Conservation (phyloP, 1,140 invertebrate genomes). For the Zaprionus gabonicus region DNA sequence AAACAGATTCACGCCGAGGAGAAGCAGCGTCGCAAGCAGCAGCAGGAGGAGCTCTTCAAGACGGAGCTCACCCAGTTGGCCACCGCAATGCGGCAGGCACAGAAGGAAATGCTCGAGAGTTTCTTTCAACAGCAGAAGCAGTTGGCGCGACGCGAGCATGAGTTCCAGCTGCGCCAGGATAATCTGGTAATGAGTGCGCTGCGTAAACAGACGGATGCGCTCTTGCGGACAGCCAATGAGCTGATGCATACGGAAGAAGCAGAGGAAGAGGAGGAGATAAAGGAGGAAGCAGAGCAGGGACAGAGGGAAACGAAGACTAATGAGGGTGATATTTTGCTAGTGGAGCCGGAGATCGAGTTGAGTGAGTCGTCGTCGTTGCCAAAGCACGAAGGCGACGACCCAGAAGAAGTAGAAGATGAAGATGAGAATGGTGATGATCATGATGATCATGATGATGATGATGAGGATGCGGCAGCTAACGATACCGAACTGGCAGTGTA, state of each 20-base stretch:
- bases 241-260: slow-evolving; percentile 19
- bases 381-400: slow-evolving; percentile 8
- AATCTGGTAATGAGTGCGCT: slow-evolving; percentile 64
- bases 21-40: slow-evolving; percentile 37
- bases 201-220: slow-evolving; percentile 62
- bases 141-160: slow-evolving; percentile 68
- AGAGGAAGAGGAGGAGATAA: background rate
- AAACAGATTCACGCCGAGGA: slow-evolving; percentile 40
- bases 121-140: slow-evolving; percentile 75
- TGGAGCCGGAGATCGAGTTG: slow-evolving; percentile 30
- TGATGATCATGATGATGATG: slow-evolving; percentile 10
- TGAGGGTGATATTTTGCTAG: background rate
- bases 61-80: slow-evolving; percentile 66
- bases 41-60: slow-evolving; percentile 54
- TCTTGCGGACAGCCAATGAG: slow-evolving; percentile 57
- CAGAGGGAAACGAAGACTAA: slow-evolving; percentile 4
- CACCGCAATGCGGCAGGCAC: slow-evolving; percentile 58
- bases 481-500: slow-evolving; percentile 12
- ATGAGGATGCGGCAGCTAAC: background rate
- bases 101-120: slow-evolving; percentile 66
- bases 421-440: background rate
- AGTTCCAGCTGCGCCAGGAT: slow-evolving; percentile 76
- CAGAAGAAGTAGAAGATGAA: slow-evolving; percentile 13
- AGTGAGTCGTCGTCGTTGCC: slow-evolving; percentile 1
- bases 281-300: background rate